Evolutionary conservation across 2,888 invertebrate species (phyloP).

Genomic region (Plemyria rubiginata): DNA sequence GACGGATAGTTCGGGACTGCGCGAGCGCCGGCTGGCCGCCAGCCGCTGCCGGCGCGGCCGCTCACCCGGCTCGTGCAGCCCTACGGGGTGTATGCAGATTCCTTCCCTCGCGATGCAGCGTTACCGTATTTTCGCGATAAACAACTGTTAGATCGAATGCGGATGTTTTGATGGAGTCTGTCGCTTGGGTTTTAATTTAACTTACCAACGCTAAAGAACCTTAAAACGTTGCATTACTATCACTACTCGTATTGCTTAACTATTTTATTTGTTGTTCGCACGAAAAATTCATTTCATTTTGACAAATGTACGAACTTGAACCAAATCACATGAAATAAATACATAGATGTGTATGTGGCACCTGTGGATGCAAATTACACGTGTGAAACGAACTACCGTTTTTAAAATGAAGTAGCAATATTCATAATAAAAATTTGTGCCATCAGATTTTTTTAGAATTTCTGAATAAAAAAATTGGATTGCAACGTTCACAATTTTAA

Average conservation of each 20-base stretch:
- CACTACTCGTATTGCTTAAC: too few species aligned
- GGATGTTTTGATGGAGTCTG: conserved; percentile 16
- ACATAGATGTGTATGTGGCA: too few species aligned
- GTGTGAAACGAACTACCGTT: too few species aligned
- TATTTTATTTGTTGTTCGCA: not conserved
- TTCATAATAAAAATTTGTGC: too few species aligned
- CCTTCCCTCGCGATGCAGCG: conserved; percentile 43
- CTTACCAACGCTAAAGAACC: conserved; percentile 5
- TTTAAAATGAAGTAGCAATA: too few species aligned
- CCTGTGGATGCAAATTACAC: too few species aligned
- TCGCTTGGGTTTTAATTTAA: conserved; percentile 6
- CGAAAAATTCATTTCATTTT: not conserved
- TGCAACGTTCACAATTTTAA: too few species aligned
- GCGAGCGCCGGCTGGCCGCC: conserved; percentile 63
- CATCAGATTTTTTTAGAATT: too few species aligned
- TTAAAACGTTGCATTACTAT: not conserved
- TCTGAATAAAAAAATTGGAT: too few species aligned
- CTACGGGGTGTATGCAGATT: conserved; percentile 61
- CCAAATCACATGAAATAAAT: too few species aligned
- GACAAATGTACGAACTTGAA: not conserved
- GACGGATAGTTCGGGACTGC: conserved; percentile 79
- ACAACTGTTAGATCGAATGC: conserved; percentile 25
- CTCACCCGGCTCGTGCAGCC: conserved; percentile 66
- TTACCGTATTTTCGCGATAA: conserved; percentile 30
- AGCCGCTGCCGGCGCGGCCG: conserved; percentile 43